These are phyloP conservation scores for Macrophya annulata DNA, from an alignment of 2,888 invertebrate species.

Conservation along the genomic window DNA sequence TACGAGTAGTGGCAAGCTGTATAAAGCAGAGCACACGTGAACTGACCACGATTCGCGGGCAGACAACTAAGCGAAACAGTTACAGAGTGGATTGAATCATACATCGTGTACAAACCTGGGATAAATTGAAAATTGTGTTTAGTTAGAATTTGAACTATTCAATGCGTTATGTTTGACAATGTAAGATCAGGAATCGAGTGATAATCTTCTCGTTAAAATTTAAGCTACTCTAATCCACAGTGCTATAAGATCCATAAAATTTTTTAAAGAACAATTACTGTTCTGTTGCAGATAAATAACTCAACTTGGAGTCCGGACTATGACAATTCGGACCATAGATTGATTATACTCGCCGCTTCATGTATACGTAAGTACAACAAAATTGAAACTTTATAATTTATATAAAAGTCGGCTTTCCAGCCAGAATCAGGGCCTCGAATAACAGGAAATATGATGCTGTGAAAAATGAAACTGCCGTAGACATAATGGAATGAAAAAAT, in stretches of 20 bases:
- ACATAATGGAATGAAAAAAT: not conserved
- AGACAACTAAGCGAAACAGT: conserved; percentile 35
- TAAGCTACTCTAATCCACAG: not conserved
- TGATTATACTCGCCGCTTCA: conserved; percentile 78
- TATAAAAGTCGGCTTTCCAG: not conserved
- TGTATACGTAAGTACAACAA: conserved; percentile 75
- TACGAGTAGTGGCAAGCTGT: not conserved
- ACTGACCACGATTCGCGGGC: conserved; percentile 32
- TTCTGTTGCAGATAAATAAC: conserved; percentile 71
- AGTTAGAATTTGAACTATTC: conserved; percentile 1
- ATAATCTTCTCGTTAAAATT: not conserved
- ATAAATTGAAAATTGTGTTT: conserved; percentile 14
- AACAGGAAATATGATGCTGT: conserved; percentile 15
- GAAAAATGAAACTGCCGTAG: not conserved
- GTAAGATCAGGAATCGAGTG: not conserved
- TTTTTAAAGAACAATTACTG: conserved; percentile 14
- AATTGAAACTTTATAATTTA: not conserved
- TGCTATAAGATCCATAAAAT: not conserved
- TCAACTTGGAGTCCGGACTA: conserved; percentile 74
- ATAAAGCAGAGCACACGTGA: conserved; percentile 31
- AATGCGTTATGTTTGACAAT: not conserved
- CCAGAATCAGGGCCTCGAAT: not conserved
- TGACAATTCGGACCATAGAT: conserved; percentile 78
- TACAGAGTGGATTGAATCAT: conserved; percentile 30
- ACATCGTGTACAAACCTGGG: not conserved